These are phyloP conservation scores for Blastobasis lacticolella DNA, from an alignment of 2,888 invertebrate genomes.

Conservation along the genomic window DNA sequence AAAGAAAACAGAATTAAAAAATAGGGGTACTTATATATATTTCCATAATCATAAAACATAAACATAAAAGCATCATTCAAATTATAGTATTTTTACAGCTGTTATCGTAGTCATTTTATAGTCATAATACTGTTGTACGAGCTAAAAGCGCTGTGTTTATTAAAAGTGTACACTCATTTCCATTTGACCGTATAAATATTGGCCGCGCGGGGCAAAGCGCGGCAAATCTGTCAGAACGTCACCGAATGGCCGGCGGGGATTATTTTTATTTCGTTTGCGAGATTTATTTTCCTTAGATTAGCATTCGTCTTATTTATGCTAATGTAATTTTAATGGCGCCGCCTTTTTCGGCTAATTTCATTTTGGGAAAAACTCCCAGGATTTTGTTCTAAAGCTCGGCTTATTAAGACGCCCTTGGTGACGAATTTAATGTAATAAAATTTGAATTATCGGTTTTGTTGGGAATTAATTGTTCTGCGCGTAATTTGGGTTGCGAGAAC, in stretches of 20 bases:
- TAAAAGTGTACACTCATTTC: too few relatives aligned
- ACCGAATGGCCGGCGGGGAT: conserved; percentile 50
- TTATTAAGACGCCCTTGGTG: conserved; percentile 57
- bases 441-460: conserved; percentile 50
- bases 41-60: too few relatives aligned
- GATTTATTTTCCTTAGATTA: conserved; percentile 73
- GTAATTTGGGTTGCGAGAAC: too few relatives aligned
- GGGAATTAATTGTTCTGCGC: conserved; percentile 4
- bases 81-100: too few relatives aligned
- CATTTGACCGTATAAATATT: too few relatives aligned
- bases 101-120: too few relatives aligned
- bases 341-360: conserved; percentile 71
- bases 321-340: conserved; percentile 73
- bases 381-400: conserved; percentile 59
- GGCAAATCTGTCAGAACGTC: conserved; percentile 49
- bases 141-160: too few relatives aligned
- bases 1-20: too few relatives aligned
- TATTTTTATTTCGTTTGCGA: conserved; percentile 64
- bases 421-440: conserved; percentile 52
- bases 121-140: too few relatives aligned
- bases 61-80: too few relatives aligned
- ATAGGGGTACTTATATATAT: too few relatives aligned
- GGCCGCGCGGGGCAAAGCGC: conserved; percentile 6
- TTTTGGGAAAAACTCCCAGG: conserved; percentile 63
- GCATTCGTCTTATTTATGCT: conserved; percentile 73